A percentile compares a stretch with the other conserved stretches of the same genome.
Conservation (phyloP, 2,113 vertebrate species). For the Alouatta palliata region DNA sequence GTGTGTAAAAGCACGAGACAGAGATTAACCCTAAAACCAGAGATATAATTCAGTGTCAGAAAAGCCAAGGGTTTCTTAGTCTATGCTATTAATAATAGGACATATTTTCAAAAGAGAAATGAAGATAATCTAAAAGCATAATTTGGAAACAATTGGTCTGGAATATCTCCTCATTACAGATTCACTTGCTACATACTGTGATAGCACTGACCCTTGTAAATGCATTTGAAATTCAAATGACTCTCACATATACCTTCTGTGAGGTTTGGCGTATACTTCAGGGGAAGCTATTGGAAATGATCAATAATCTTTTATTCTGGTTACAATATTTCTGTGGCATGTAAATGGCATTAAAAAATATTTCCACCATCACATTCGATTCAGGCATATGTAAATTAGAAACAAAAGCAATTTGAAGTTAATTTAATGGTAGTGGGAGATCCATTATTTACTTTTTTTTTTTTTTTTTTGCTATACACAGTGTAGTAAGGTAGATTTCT, state of each 20-base stretch:
- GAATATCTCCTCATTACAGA: conserved; percentile 72
- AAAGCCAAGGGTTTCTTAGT: conserved; percentile 31
- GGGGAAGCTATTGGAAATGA: conserved; percentile 74
- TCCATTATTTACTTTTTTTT: conserved; percentile 23
- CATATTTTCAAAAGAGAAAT: conserved; percentile 74
- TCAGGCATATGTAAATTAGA: conserved; percentile 69
- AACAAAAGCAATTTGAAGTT: conserved; percentile 66
- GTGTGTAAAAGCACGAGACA: not conserved
- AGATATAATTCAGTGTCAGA: not conserved
- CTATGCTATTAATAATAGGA: conserved; percentile 63
- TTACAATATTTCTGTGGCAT: conserved; percentile 64
- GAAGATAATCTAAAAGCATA: conserved; percentile 75
- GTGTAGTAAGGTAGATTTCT: conserved; percentile 15
- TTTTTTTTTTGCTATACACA: not conserved
- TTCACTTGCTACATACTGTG: conserved; percentile 69
- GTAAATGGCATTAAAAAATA: conserved; percentile 67
- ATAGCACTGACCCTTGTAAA: conserved; percentile 66
- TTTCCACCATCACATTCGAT: conserved; percentile 23
- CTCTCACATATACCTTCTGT: conserved; percentile 42
- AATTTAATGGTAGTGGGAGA: conserved; percentile 69
- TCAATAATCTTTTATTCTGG: conserved; percentile 71
- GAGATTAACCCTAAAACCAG: not conserved
- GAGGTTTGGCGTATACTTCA: conserved; percentile 66
- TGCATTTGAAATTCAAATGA: conserved; percentile 72
- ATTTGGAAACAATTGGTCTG: conserved; percentile 64